Evolutionary conservation across 1,140 invertebrate genomes (phyloP).

Genomic region (Brachionus sp.): DNA sequence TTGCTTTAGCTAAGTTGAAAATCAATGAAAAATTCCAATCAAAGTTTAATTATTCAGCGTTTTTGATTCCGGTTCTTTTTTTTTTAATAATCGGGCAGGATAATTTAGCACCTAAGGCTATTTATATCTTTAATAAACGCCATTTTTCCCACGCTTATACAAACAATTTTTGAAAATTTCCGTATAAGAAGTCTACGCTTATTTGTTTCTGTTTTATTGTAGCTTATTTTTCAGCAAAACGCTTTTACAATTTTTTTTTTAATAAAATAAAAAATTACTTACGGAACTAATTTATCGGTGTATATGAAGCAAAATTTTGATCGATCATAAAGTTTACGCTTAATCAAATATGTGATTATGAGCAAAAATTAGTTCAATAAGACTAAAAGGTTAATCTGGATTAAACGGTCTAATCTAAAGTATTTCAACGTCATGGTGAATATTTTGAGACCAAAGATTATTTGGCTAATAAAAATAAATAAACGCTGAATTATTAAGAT

Average conservation of each 20-base stretch:
- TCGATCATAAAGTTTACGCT: constrained; percentile 4
- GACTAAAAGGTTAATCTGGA: constrained; percentile 15
- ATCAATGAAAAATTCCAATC: neutral
- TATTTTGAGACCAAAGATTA: constrained; percentile 21
- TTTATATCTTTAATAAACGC: neutral
- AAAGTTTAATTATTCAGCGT: constrained; percentile 34
- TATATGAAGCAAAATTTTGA: neutral
- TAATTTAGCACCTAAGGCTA: neutral
- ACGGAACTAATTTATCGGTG: constrained; percentile 10
- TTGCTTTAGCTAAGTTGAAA: neutral
- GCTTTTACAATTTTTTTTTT: neutral
- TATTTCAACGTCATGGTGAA: constrained; percentile 14
- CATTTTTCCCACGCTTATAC: neutral
- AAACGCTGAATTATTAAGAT: neutral
- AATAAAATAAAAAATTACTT: neutral
- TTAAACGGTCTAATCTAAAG: neutral
- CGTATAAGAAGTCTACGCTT: neutral
- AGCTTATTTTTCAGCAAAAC: neutral
- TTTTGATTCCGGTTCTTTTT: neutral
- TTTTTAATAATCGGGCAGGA: constrained; percentile 3
- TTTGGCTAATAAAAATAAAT: constrained; percentile 29
- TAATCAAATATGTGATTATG: constrained; percentile 29
- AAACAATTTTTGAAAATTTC: neutral
- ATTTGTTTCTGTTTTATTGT: neutral
- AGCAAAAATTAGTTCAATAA: constrained; percentile 2